Evolutionary conservation across 37 sponge, comb jelly and placozoan species (phyloP), one percentile per base, ranked within the genome.

Genomic region (Beroe ovata): DNA sequence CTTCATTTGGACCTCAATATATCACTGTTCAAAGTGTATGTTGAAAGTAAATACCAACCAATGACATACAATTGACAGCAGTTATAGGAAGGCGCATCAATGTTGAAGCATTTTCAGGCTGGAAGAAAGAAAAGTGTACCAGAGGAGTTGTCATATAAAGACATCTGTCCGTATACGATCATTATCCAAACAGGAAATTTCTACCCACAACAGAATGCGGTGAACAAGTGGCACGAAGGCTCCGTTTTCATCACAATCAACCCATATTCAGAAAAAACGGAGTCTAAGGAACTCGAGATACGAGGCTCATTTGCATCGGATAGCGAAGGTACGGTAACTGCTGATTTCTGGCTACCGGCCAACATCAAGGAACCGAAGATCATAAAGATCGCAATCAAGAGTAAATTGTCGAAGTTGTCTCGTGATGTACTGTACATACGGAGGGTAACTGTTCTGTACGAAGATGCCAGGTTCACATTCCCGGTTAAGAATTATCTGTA

Each of bases 51-150:
- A n/a, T n/a, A n/a, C n/a, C n/a, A n/a, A n/a, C n/a, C n/a, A n/a
- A n/a, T n/a, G n/a, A n/a, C n/a, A n/a, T n/a, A n/a, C n/a, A n/a
- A n/a, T n/a, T n/a, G n/a, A n/a, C n/a, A n/a, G n/a, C n/a, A n/a
- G n/a, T n/a, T n/a, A n/a, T n/a, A n/a, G n/a, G n/a, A n/a, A n/a
- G n/a, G n/a, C n/a, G n/a, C n/a, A n/a, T n/a, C n/a, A 62, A 62
- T 62, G 63, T 62, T 62, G 21, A 62, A 62, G 63, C 63, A 62
- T 62, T 62, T 62, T 62, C 63, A 62, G 63, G 63, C 63, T 6
- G 28, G 29, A 62, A 62, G 20, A 62, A 14, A 4, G 63, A 62
- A 25, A 62, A 62, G 4, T 4, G 29, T 62, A 14, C 23, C 28
- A 4, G 63, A 62, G 63, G 28, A 21, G 21, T 6, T 25, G 23